A percentile compares a stretch with the other conserved stretches of the same genome.
These are phyloP conservation scores for Pseudomyrmex pallidus DNA, from an alignment of 1,140 invertebrate genomes.

Conservation along the genomic window DNA sequence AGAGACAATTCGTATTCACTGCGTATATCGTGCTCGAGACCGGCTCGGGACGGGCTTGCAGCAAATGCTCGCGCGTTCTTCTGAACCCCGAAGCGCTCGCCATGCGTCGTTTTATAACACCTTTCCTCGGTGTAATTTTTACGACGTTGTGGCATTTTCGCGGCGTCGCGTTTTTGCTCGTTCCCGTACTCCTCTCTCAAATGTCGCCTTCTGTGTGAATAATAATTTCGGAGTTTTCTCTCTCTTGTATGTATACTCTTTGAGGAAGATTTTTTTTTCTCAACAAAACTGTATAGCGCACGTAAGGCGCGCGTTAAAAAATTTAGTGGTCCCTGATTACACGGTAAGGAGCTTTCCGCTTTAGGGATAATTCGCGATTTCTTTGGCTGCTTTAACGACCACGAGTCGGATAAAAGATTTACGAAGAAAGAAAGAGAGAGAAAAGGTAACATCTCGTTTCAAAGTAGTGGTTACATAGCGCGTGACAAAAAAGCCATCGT, in stretches of 20 bases:
- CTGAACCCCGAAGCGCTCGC: background rate
- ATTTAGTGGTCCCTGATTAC: conserved; percentile 36
- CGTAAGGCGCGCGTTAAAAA: background rate
- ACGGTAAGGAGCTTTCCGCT: conserved; percentile 5
- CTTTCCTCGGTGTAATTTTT: conserved; percentile 36
- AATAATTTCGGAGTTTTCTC: conserved; percentile 32
- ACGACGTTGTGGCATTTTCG: conserved; percentile 29
- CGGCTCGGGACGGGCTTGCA: background rate
- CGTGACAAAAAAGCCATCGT: background rate
- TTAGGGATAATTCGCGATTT: conserved; percentile 47
- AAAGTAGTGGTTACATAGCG: background rate
- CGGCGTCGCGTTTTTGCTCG: conserved; percentile 30
- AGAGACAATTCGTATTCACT: conserved; percentile 23
- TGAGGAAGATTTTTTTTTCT: conserved; percentile 17
- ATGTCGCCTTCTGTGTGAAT: conserved; percentile 30
- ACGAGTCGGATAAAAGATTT: background rate
- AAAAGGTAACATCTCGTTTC: background rate
- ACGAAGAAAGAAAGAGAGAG: background rate
- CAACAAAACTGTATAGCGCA: background rate
- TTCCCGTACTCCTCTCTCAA: background rate
- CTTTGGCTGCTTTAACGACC: conserved; percentile 11
- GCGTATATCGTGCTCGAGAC: background rate
- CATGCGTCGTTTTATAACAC: conserved; percentile 41
- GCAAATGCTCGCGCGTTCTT: background rate
- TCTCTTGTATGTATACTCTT: background rate